Base-by-base conservation (phyloP, 2,113 vertebrate species). In the Malaclemys terrapin region DNA sequence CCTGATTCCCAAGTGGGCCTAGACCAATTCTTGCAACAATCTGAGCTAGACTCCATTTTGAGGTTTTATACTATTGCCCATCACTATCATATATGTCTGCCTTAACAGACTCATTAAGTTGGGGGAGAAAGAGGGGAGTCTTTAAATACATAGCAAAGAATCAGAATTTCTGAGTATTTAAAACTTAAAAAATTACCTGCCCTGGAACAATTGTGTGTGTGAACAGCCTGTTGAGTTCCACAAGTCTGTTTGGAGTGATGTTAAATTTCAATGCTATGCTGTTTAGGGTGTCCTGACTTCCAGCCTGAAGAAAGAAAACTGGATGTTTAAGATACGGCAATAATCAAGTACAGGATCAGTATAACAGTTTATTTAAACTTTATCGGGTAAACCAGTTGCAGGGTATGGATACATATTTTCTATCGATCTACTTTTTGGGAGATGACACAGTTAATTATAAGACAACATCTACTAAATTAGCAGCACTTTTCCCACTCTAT, bases 261-360 rank as follows among this genome's bases (percentile, higher is more conserved):
- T 99, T 99, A 98, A 99, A 99, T 93, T 99, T 99, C 89, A 99
- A 98, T 35, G 99, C 99, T 89, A 99, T 99, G 95, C 99, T 99
- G 98, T 99, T 99, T 85, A 99, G 98, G 27, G 99, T 99, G 95
- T 99, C 99, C 53, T 98, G 98, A 85, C 98, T 98, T 96, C 98
- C 98, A 89, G 99, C 99, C 99, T 99, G 97, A 65, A 97, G 90
- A 90, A 87, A 84, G 38, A 57, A 97, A 97, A 95, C 49, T 57
- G 86, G 83, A 84, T 94, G 90, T 31, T 89, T 88, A 94, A 93
- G 76, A 82, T 45, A 89, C 5, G 8, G 65, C 1, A 85, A 11
- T 35, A 20, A 93, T 94, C 59, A 91, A 53, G 80, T n/a, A 79
- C 24, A 45, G 25, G 25, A 47, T 45, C 38, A 91, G 31, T 13